Conservation (phyloP, 2,888 invertebrate species). For the Lottia scabra region DNA sequence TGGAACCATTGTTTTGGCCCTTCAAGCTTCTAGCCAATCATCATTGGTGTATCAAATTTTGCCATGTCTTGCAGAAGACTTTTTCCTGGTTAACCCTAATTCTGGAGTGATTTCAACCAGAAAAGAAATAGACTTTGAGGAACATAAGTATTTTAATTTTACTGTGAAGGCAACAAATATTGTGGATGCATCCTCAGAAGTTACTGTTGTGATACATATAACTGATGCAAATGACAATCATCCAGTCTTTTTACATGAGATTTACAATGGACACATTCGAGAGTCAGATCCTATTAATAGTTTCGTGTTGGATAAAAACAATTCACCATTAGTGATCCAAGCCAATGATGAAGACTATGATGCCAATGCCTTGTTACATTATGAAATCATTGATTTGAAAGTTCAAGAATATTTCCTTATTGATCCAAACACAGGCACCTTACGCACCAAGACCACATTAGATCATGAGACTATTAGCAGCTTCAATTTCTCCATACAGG, state of each 20-base stretch:
- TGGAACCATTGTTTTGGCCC: slow-evolving; percentile 48
- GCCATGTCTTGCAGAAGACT: slow-evolving; percentile 81
- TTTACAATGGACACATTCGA: slow-evolving; percentile 82
- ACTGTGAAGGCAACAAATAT: slow-evolving; percentile 87
- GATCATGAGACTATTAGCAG: slow-evolving; percentile 69
- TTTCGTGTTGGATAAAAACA: slow-evolving; percentile 75
- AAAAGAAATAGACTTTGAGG: slow-evolving; percentile 81
- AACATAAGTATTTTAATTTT: slow-evolving; percentile 81
- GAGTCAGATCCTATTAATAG: slow-evolving; percentile 78
- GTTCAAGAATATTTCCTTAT: slow-evolving; percentile 80
- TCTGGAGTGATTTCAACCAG: slow-evolving; percentile 86
- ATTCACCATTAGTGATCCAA: slow-evolving; percentile 84
- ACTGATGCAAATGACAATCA: slow-evolving; percentile 80
- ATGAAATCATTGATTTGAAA: slow-evolving; percentile 84
- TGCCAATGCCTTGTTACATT: slow-evolving; percentile 83
- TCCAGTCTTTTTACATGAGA: slow-evolving; percentile 83
- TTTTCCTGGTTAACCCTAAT: slow-evolving; percentile 85
- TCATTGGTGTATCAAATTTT: slow-evolving; percentile 77
- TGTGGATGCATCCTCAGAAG: slow-evolving; percentile 80
- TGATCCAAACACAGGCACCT: slow-evolving; percentile 91
- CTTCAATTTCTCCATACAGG: slow-evolving; percentile 85
- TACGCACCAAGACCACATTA: slow-evolving; percentile 78
- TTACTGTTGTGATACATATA: slow-evolving; percentile 84
- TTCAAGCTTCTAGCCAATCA: slow-evolving; percentile 57
- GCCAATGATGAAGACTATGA: slow-evolving; percentile 89